phyloP scores from a whole-genome alignment of 2,888 invertebrate species.

The Caenorhabditis becei region DNA sequence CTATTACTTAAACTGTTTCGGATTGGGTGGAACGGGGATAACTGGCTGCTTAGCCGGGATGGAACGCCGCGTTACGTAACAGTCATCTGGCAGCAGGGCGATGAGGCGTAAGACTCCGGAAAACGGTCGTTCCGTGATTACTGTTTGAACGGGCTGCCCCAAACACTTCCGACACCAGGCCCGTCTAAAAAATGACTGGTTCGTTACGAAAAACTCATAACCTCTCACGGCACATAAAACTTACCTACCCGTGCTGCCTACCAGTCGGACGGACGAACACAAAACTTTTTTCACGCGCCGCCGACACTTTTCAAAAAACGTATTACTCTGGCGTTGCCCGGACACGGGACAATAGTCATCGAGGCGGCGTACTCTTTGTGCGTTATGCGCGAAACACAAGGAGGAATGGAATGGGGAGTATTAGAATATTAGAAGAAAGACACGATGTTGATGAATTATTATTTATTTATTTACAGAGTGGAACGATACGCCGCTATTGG shows the following conservation, averaged over 20 bases:
- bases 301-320: conserved; percentile 34
- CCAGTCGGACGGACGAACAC: conserved; percentile 34
- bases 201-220: conserved; percentile 47
- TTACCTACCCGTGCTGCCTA: conserved; percentile 31
- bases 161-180: conserved; percentile 24
- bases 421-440: conserved; percentile 7
- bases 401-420: neutral
- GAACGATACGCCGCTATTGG: conserved; percentile 72
- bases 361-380: conserved; percentile 41
- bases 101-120: conserved; percentile 20
- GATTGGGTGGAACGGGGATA: conserved; percentile 6
- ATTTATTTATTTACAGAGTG: conserved; percentile 59
- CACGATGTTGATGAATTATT: conserved; percentile 1
- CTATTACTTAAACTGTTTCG: conserved; percentile 49
- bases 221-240: conserved; percentile 54
- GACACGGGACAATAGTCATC: conserved; percentile 48
- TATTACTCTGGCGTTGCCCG: conserved; percentile 23
- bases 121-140: conserved; percentile 10
- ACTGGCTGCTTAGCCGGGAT: conserved; percentile 1
- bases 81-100: conserved; percentile 29
- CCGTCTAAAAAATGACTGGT: conserved; percentile 18
- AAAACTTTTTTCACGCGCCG: conserved; percentile 25
- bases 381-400: conserved; percentile 17
- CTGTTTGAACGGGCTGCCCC: conserved; percentile 9
- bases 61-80: conserved; percentile 31